Base-by-base conservation (phyloP, 35 echinoderm and acorn worm genomes). In the Holothuria glaberrima region DNA sequence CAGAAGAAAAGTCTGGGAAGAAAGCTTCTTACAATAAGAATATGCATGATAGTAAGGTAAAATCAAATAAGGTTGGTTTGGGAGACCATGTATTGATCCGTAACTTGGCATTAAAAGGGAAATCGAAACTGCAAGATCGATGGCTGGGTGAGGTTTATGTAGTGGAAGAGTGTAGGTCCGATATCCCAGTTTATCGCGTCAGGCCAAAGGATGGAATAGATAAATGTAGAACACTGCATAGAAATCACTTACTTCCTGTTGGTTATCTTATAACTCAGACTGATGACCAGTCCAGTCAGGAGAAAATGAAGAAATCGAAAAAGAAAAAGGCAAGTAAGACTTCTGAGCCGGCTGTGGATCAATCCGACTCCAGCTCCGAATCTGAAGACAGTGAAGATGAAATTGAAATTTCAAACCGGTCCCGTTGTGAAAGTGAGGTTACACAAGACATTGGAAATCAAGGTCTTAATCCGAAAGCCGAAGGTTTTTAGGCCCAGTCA, bases 161-260 rank as follows among this genome's bases (percentile, higher is more conserved):
- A 67, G 63, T 67, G 6, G 63, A 67, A 30, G 63, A 67, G 16
- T 67, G 63, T 16, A 67, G 63, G 16, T 22, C 21, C 21, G 63
- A 67, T 30, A 24, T 67, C 21, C 63, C 63, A 30, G 63, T 67
- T 22, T 67, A 67, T 67, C 21, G 63, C 16, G 63, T 67, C 21
- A 67, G 63, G 63, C 63, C 4, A 22, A 67, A 67, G 63, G 63
- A 67, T 67, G 63, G 63, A 67, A 22, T 6, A 67, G 63, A 16
- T 22, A 67, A 67, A 67, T 67, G 21, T 22, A 67, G 29, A 30
- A 67, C 63, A 22, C 63, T 67, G 4, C 63, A 67, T 30, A 67
- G 63, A 67, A 67, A 67, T 67, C 63, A 67, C 16, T 30, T 67
- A 30, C 63, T 67, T 24, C 63, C 63, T 22, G 63, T 67, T 67